A percentile compares a stretch with the other conserved stretches of the same genome.
phyloP scores from a whole-genome alignment of 1,140 invertebrate species.

The Cotesia typhae region DNA sequence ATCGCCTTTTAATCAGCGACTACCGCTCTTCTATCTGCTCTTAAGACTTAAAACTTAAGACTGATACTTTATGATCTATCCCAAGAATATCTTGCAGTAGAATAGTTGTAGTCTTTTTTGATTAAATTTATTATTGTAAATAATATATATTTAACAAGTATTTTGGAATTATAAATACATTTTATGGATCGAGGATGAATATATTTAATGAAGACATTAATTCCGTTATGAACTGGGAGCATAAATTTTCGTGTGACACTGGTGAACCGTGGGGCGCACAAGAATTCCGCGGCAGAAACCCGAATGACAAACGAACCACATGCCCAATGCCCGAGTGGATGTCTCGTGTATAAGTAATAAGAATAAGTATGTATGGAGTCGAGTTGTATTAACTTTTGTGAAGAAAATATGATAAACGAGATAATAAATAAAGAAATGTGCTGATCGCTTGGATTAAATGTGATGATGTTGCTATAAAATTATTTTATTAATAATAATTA shows the following conservation, averaged over 20 bases:
- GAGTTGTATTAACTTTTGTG: neutral
- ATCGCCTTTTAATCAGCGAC: conserved; percentile 50
- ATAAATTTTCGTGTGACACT: conserved; percentile 25
- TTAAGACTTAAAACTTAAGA: neutral
- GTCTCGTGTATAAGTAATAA: neutral
- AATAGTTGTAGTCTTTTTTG: neutral
- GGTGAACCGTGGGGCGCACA: conserved; percentile 13
- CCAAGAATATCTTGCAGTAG: no score
- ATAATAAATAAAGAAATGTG: conserved; percentile 5
- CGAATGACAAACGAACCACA: conserved; percentile 5
- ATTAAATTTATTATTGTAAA: neutral
- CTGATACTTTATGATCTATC: conserved; percentile 3
- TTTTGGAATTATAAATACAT: conserved; percentile 6
- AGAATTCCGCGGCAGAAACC: neutral
- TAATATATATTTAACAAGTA: neutral
- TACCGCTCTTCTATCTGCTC: conserved; percentile 21
- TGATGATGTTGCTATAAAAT: conserved; percentile 7
- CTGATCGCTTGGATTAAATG: conserved; percentile 1
- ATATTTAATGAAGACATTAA: conserved; percentile 34
- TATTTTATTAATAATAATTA: neutral
- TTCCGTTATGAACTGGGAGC: conserved; percentile 19
- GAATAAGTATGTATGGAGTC: no score
- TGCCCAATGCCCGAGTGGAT: neutral
- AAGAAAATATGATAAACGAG: conserved; percentile 3
- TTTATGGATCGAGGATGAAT: conserved; percentile 24